Conservation (phyloP, 2,888 invertebrate species). For the Serrognathus titanus region DNA sequence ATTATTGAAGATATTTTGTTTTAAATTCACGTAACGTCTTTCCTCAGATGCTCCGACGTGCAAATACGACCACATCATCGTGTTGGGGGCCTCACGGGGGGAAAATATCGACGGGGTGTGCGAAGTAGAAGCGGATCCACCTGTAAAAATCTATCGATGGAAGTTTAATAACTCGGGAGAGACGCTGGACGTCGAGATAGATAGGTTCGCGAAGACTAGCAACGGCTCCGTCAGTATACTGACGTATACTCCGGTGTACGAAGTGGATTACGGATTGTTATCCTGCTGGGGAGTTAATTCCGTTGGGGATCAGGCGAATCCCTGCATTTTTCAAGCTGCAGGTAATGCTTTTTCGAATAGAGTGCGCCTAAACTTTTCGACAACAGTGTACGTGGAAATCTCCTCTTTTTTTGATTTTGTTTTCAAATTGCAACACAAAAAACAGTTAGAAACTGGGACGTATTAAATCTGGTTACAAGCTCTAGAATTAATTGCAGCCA, state of each 20-base stretch:
- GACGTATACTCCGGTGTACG: constrained; percentile 59
- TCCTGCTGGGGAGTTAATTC: constrained; percentile 83
- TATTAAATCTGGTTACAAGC: background rate
- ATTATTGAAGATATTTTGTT: no score
- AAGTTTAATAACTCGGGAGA: constrained; percentile 93
- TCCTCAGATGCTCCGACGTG: constrained; percentile 79
- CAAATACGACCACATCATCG: constrained; percentile 68
- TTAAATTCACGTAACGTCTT: background rate
- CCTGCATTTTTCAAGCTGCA: constrained; percentile 85
- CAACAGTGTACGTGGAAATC: no score
- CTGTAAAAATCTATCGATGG: constrained; percentile 86
- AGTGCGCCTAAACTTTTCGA: no score
- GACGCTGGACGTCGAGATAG: constrained; percentile 77
- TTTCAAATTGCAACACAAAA: no score
- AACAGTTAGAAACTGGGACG: no score
- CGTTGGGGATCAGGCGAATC: constrained; percentile 77
- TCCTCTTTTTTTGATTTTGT: no score
- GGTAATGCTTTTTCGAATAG: constrained; percentile 53
- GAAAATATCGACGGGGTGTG: constrained; percentile 84
- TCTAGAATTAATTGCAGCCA: constrained; percentile 54
- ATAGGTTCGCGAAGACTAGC: constrained; percentile 65
- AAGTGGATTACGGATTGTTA: constrained; percentile 82
- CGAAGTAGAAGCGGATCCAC: constrained; percentile 89
- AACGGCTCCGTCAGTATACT: constrained; percentile 73
- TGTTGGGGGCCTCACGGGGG: constrained; percentile 85